phyloP scores from a whole-genome alignment of 2,888 invertebrate species.

The Abscondita cerata region DNA sequence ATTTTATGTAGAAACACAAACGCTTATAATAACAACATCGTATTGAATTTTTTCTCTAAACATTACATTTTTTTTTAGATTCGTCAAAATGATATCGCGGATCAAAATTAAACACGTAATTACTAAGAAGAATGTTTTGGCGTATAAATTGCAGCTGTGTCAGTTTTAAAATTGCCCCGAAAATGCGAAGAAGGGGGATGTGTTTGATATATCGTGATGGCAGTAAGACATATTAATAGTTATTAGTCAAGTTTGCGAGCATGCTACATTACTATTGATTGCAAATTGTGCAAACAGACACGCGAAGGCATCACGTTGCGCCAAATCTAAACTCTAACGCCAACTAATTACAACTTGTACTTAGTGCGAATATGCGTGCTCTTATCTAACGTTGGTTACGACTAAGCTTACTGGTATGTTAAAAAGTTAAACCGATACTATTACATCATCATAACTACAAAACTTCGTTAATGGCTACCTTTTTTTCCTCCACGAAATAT shows the following conservation, averaged over 20 bases:
- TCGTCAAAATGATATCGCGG: conserved; percentile 1
- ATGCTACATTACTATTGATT: conserved; percentile 57
- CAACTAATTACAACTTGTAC: conserved; percentile 49
- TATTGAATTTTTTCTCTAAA: conserved; percentile 31
- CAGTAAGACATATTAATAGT: conserved; percentile 59
- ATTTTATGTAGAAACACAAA: conserved; percentile 47
- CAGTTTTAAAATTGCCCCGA: conserved; percentile 42
- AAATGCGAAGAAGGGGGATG: conserved; percentile 45
- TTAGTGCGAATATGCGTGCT: conserved; percentile 32
- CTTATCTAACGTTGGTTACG: not conserved
- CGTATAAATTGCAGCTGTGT: conserved; percentile 30
- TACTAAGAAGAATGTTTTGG: conserved; percentile 16
- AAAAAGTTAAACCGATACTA: too few species aligned
- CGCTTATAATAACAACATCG: conserved; percentile 26
- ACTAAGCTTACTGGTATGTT: too few species aligned
- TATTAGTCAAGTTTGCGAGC: conserved; percentile 57
- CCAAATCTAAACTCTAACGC: conserved; percentile 52
- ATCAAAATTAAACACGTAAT: conserved; percentile 18
- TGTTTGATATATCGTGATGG: conserved; percentile 57
- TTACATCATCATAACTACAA: too few species aligned
- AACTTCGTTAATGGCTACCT: too few species aligned
- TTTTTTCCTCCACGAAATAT: too few species aligned
- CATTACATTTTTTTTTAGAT: not conserved
- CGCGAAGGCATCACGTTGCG: conserved; percentile 54
- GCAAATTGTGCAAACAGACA: conserved; percentile 52